Conservation (phyloP, 2,888 invertebrate genomes). For the Elegia similella region DNA sequence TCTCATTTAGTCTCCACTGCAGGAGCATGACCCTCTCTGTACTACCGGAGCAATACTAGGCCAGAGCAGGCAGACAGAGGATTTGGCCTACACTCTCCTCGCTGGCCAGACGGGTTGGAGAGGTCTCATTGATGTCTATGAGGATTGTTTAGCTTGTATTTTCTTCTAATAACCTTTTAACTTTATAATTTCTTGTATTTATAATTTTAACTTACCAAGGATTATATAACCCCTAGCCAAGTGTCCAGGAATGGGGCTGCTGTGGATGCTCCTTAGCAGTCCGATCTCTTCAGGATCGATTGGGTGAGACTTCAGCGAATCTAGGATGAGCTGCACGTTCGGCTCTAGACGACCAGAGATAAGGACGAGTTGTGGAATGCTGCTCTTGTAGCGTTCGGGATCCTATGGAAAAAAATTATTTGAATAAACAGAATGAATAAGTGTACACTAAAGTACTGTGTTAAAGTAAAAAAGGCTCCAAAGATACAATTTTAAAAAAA, state of each 20-base stretch:
- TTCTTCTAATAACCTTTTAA: not conserved
- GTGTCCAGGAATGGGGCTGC: slow-evolving; percentile 78
- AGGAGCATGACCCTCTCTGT: too few relatives aligned
- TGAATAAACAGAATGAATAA: not conserved
- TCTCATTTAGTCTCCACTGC: too few relatives aligned
- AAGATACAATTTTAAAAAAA: too few relatives aligned
- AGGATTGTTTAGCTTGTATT: too few relatives aligned
- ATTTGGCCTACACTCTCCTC: too few relatives aligned
- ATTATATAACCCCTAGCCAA: slow-evolving; percentile 84
- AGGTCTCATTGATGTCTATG: too few relatives aligned
- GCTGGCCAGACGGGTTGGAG: too few relatives aligned
- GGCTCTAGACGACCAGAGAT: slow-evolving; percentile 81
- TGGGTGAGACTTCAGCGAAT: slow-evolving; percentile 44
- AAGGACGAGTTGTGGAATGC: slow-evolving; percentile 71
- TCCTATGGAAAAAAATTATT: slow-evolving; percentile 35
- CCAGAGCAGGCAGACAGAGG: too few relatives aligned
- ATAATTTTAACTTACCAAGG: slow-evolving; percentile 42
- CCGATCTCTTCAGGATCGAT: slow-evolving; percentile 74
- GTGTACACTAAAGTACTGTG: too few relatives aligned
- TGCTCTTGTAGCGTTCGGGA: slow-evolving; percentile 39
- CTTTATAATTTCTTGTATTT: not conserved
- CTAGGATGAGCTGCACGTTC: slow-evolving; percentile 53
- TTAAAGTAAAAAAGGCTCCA: too few relatives aligned
- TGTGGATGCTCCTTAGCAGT: slow-evolving; percentile 70
- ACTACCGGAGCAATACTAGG: too few relatives aligned